These are phyloP conservation scores for Orius laevigatus DNA, from an alignment of 1,140 invertebrate species.

Conservation along the genomic window DNA sequence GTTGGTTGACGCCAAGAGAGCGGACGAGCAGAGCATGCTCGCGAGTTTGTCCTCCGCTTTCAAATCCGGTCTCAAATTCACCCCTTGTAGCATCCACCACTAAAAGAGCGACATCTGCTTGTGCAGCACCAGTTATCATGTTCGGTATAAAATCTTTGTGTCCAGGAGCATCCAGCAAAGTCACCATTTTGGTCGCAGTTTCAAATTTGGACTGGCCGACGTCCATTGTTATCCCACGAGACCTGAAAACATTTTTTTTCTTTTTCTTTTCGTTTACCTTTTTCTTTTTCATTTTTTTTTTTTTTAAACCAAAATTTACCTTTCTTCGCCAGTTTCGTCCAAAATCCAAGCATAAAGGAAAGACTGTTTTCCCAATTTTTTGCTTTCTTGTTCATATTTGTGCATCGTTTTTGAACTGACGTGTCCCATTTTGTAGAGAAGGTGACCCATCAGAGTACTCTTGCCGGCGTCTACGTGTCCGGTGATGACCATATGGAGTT, in stretches of 20 bases:
- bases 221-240: constrained; percentile 90
- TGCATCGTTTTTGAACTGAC: constrained; percentile 85
- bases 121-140: constrained; percentile 91
- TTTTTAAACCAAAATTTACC: constrained; percentile 32
- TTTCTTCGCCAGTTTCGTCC: constrained; percentile 97
- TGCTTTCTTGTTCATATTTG: constrained; percentile 95
- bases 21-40: constrained; percentile 90
- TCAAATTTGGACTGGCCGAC: constrained; percentile 87
- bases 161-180: constrained; percentile 89
- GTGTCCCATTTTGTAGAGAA: constrained; percentile 77
- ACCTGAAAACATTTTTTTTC: constrained; percentile 29
- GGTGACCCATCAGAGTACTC: constrained; percentile 91
- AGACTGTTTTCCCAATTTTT: constrained; percentile 93
- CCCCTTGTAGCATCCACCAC: constrained; percentile 91
- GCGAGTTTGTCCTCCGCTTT: constrained; percentile 89
- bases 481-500: constrained; percentile 87
- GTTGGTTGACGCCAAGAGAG: constrained; percentile 75
- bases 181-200: constrained; percentile 63
- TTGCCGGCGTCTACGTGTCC: constrained; percentile 99
- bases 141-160: constrained; percentile 99
- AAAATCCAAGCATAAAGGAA: constrained; percentile 98
- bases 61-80: constrained; percentile 98
- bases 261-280: neutral
- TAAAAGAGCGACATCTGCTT: constrained; percentile 90
- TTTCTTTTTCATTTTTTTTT: too few relatives aligned